Base-by-base conservation (phyloP, 2,113 vertebrate species). In the Chlamydotis undulata region DNA sequence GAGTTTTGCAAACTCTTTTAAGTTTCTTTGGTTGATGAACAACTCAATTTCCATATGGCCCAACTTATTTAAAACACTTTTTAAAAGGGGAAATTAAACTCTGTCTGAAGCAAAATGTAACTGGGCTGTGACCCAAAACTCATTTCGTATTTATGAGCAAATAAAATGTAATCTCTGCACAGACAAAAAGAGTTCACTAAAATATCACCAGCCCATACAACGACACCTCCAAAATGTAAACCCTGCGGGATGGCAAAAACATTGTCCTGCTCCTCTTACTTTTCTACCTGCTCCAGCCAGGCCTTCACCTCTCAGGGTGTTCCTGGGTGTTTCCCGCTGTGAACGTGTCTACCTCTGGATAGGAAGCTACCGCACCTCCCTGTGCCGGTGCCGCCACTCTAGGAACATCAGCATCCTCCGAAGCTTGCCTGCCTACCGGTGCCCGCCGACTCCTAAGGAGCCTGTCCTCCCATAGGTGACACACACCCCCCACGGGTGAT, bases 21-120 rank as follows among this genome's bases (percentile, higher is more conserved):
- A 53, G 75, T 86, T 93, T 81, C 78, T 86, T 61, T 87, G 37
- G 61, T 87, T 59, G 81, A 88, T 41, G 89, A 94, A 75, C 81
- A 90, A 61, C 57, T 57, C 63, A 18, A 63, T 89, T 86, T 93
- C 96, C 90, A 96, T 65, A 81, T 63, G 89, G 87, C 13, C 60
- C 81, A 82, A 83, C 61, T 83, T 80, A 91, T 59, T 89, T 87
- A 86, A 94, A 93, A 82, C 75, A 61, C 56, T 93, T 93, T 96
- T 90, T 93, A 68, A 91, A 90, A 59, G 70, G 78, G 78, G 79
- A 94, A 94, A 93, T 71, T 95, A 90, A 96, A 90, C 61, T 82
- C 73, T 39, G 31, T 78, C 92, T 90, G 65, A 87, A 93, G 92
- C 80, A 94, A 96, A 96, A 82, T 6, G 31, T 65, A 90, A 75